A percentile compares a stretch with the other conserved stretches of the same genome.
Conservation (phyloP, 2,888 invertebrate genomes). For the Aphidius colemani region DNA sequence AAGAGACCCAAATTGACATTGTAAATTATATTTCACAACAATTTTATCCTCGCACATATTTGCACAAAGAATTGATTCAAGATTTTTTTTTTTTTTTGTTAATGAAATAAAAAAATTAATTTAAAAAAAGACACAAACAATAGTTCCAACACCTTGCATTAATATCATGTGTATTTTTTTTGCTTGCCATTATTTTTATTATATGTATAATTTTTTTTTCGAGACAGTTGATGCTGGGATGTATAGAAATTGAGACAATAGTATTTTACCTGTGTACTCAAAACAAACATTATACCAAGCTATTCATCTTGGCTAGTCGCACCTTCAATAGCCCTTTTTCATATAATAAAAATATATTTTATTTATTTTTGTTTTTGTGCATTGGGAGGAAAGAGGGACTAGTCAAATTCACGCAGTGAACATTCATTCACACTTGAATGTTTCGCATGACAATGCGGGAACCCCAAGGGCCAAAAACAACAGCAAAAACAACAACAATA, state of each 20-base stretch:
- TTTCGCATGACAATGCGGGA: constrained; percentile 16
- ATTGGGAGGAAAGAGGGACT: not conserved
- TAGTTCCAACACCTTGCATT: not conserved
- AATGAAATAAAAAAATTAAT: no score
- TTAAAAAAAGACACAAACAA: not conserved
- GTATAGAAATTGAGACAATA: constrained; percentile 50
- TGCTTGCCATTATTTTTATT: not conserved
- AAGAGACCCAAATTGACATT: no score
- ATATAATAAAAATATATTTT: not conserved
- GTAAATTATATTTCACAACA: no score
- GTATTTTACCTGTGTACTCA: constrained; percentile 50
- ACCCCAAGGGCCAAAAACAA: not conserved
- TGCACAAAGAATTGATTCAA: no score
- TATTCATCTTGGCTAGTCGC: constrained; percentile 29
- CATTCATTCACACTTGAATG: constrained; percentile 18
- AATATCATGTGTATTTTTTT: not conserved
- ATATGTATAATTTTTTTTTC: constrained; percentile 21
- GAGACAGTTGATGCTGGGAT: constrained; percentile 29
- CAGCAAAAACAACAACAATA: no score
- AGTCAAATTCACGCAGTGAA: not conserved
- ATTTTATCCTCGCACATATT: no score
- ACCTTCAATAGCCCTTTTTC: constrained; percentile 18
- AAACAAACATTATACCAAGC: constrained; percentile 53
- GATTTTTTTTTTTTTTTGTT: no score
- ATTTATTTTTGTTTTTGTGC: not conserved